Base-by-base conservation (phyloP, 2,113 vertebrate species). In the Sporophila hypoxantha region DNA sequence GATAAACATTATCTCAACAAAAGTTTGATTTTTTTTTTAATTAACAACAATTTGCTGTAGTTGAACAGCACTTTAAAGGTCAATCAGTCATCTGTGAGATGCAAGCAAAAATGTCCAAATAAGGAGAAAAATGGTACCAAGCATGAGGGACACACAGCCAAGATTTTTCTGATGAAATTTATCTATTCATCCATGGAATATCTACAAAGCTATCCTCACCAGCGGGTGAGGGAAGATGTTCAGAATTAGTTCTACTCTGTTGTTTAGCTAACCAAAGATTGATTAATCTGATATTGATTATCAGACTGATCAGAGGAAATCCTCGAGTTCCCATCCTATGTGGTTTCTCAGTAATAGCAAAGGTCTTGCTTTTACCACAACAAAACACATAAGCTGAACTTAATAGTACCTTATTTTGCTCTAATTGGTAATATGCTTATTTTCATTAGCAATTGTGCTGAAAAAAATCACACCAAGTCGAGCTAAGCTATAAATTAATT, bases 321-420 rank as follows among this genome's bases (percentile, higher is more conserved):
- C 13, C 12, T 0, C 0, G 6, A 32, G 13, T n/a, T 62, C 27
- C 47, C 17, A 42, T 30, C 9, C 17, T n/a, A 1, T 17, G 6
- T 82, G 5, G 18, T 49, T 80, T 47, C 36, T 39, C 22, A 36
- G 44, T 11, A 39, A 78, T 12, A 44, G 2, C 5, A 27, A 76
- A 57, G 3, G 29, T 64, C 75, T 68, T 55, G 30, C 62, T 69
- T 79, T 89, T 66, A 70, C 23, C 39, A 6, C 8, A 7, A 16
- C 14, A 76, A 71, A 42, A 65, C 8, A 36, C 7, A 17, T 5
- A 3, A 56, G 23, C 22, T 29, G 37, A 60, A 15, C 30, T 77
- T 29, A 64, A 32, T 2, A 42, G 18, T 13, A 41, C 19, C 25
- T 60, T 67, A 37, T 85, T 69, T 77, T 57, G 67, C n/a, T 64